Percentiles rank a stretch among this genome's conserved stretches.
Evolutionary conservation across 2,797 vertebrate species (phyloP).

Genomic region (Protosalanx chinensis): DNA sequence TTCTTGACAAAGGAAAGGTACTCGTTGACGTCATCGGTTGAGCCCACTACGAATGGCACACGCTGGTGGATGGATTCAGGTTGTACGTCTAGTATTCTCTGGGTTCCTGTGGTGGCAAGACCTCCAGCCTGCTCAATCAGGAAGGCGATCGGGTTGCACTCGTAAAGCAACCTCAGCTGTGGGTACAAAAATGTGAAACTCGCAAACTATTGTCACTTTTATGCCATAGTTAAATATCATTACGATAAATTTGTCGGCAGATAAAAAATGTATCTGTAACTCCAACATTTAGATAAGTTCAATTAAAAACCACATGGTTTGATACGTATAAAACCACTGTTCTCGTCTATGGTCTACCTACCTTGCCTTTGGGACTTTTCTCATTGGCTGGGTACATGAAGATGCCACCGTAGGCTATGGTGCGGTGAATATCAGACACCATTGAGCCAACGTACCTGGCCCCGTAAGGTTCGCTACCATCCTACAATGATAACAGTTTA

Average conservation of each 20-base stretch:
- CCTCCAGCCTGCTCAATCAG: slow-evolving; percentile 94
- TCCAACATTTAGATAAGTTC: neutral
- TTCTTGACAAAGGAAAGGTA: slow-evolving; percentile 88
- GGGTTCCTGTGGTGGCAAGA: slow-evolving; percentile 84
- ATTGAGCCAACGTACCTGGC: slow-evolving; percentile 95
- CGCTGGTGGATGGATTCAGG: slow-evolving; percentile 88
- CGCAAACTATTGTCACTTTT: too few species aligned
- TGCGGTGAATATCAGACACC: slow-evolving; percentile 95
- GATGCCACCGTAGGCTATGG: slow-evolving; percentile 92
- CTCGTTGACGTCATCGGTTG: slow-evolving; percentile 88
- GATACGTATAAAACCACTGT: neutral
- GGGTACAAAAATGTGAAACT: neutral
- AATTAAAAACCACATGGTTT: neutral
- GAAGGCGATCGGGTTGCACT: slow-evolving; percentile 96
- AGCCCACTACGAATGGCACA: slow-evolving; percentile 89
- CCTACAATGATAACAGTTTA: slow-evolving; percentile 65
- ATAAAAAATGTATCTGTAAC: too few species aligned
- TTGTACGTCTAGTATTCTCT: slow-evolving; percentile 84
- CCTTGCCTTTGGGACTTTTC: slow-evolving; percentile 97
- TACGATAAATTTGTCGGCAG: too few species aligned
- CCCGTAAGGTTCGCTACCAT: slow-evolving; percentile 86
- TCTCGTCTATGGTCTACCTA: slow-evolving; percentile 47
- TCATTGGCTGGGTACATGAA: slow-evolving; percentile 97
- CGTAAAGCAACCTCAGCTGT: slow-evolving; percentile 91
- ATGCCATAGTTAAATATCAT: too few species aligned